Evolutionary conservation across 2,888 invertebrate genomes (phyloP), one percentile per base, ranked within the genome.

Genomic region (Autographa pulchrina): DNA sequence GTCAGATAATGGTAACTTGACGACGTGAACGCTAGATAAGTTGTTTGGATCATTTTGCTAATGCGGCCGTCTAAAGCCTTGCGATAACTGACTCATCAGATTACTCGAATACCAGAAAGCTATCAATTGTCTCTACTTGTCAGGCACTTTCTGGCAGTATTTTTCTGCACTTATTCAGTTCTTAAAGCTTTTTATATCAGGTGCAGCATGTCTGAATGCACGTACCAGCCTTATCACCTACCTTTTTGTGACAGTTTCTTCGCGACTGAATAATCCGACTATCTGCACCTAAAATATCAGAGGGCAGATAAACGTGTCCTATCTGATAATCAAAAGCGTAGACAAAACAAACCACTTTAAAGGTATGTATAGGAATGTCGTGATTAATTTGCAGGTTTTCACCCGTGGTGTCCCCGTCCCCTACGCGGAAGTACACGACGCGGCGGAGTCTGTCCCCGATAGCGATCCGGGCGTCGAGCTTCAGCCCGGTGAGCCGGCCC

Each of bases 381-480:
- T 54, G 20, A 13, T 25, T 9, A 25, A 13, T 11, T 83, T 84
- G 2, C 92, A 92, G 96, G 93, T 96, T 90, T 91, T 96, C 97
- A 6, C 90, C 96, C 48, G 96, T 93, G 78, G 96, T 97, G 54
- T 98, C 98, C 11, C 98, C 98, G 31, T 98, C 98, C 77, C 99
- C 99, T 3, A 98, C 98, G 38, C 96, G 99, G 76, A 98, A 98
- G 65, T 98, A 98, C 92, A 97, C 98, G 75, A 97, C 97, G 63
- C 96, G 98, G 85, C 97, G 98, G 71, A 99, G 99, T 84, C 97
- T 98, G 85, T 99, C 98, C 78, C 99, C 99, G 18, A 98, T 99
- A 84, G 97, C 98, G 14, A 97, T 98, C 93, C 96, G 98, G 68
- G 98, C 98, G 18, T 97, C 98, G 63, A 96, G 97, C 75, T 94